phyloP scores from a whole-genome alignment of 2,797 vertebrate species.

The Heteromormyrus szaboi region DNA sequence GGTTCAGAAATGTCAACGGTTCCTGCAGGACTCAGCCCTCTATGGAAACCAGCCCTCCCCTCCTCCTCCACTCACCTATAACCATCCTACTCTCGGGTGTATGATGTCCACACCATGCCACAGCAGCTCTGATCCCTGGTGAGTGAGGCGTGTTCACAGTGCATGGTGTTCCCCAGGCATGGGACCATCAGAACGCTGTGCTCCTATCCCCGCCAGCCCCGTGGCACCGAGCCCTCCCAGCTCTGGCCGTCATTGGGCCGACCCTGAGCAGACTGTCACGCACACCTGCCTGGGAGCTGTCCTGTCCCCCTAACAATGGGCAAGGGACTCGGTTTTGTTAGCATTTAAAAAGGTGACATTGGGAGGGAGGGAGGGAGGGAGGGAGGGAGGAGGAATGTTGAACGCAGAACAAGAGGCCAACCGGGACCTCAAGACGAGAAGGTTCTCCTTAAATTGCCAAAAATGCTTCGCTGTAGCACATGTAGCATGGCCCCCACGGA shows the following conservation, averaged over 20 bases:
- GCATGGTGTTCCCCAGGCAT: no score
- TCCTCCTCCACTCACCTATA: not conserved
- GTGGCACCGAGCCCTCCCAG: conserved; percentile 44
- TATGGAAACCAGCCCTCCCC: conserved; percentile 10
- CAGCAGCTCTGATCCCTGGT: not conserved
- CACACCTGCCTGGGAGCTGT: conserved; percentile 45
- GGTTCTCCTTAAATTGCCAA: not conserved
- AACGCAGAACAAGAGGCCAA: not conserved
- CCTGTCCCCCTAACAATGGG: conserved; percentile 51
- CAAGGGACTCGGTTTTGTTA: conserved; percentile 52
- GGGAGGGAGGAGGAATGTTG: not conserved
- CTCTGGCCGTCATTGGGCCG: conserved; percentile 33
- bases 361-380: conserved; percentile 29
- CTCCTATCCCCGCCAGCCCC: not conserved
- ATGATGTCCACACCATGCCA: not conserved
- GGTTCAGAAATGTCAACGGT: conserved; percentile 46
- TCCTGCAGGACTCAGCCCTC: conserved; percentile 35
- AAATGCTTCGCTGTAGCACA: not conserved
- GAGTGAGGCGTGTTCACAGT: not conserved
- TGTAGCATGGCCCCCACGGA: not conserved
- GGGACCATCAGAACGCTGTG: not conserved
- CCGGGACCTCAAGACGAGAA: not conserved
- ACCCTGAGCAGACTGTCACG: conserved; percentile 22
- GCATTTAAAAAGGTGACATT: conserved; percentile 73
- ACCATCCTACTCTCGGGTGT: not conserved